Evolutionary conservation across 2,797 vertebrate species (phyloP).

Genomic region (Oreonectes daqikongensis): DNA sequence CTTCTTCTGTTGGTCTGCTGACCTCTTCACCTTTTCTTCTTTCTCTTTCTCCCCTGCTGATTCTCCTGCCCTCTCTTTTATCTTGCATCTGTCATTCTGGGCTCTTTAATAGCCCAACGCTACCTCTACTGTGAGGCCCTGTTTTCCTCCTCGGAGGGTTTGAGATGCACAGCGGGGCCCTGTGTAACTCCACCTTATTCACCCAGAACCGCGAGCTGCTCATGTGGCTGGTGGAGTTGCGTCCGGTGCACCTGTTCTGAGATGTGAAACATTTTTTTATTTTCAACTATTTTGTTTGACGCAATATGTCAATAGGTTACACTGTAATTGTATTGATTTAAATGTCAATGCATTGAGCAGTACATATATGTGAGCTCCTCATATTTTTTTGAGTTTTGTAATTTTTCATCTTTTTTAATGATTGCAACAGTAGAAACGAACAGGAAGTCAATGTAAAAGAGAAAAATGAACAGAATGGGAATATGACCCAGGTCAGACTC

Average conservation of each 20-base stretch:
- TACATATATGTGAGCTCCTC: background rate
- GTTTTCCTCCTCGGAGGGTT: slow-evolving; percentile 5
- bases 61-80: slow-evolving; percentile 72
- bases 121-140: slow-evolving; percentile 35
- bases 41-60: slow-evolving; percentile 73
- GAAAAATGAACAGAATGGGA: background rate
- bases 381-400: background rate
- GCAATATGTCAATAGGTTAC: background rate
- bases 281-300: background rate
- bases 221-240: background rate
- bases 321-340: background rate
- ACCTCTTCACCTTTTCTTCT: slow-evolving; percentile 71
- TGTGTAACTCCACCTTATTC: slow-evolving; percentile 11
- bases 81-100: slow-evolving; percentile 76
- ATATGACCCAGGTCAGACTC: background rate
- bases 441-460: background rate
- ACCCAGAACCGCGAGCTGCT: background rate
- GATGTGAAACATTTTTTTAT: background rate
- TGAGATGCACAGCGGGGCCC: background rate
- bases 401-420: background rate
- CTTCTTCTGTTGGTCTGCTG: slow-evolving; percentile 64
- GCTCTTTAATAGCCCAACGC: slow-evolving; percentile 44
- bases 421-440: background rate
- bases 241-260: slow-evolving; percentile 22
- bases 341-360: no score